Conservation (phyloP, 2,888 invertebrate species). For the Hypena proboscidalis region DNA sequence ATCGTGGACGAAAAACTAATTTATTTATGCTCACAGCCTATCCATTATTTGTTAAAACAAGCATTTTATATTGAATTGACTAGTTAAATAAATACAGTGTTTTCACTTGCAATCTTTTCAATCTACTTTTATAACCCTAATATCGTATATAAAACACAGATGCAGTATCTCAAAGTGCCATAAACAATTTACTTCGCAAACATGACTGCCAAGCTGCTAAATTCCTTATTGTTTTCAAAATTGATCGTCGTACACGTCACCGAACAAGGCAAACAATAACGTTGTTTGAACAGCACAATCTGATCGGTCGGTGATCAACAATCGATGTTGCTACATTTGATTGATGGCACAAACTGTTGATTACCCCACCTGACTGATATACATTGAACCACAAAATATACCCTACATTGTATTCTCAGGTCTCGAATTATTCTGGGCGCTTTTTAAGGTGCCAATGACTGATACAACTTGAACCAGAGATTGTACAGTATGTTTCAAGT, state of each 20-base stretch:
- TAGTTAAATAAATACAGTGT: too few species aligned
- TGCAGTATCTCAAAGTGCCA: too few species aligned
- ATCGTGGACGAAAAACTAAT: too few species aligned
- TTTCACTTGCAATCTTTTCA: too few species aligned
- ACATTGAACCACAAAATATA: slow-evolving; percentile 13
- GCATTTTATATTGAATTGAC: too few species aligned
- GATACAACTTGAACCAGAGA: not conserved
- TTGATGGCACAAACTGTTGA: slow-evolving; percentile 44
- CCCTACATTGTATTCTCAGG: not conserved
- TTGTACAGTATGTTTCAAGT: not conserved
- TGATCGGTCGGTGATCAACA: slow-evolving; percentile 27
- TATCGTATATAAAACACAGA: too few species aligned
- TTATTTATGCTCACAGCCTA: too few species aligned
- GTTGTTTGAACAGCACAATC: slow-evolving; percentile 28
- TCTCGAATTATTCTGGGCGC: slow-evolving; percentile 18
- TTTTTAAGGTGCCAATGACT: slow-evolving; percentile 21
- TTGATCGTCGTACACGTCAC: slow-evolving; percentile 22
- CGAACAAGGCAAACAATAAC: slow-evolving; percentile 41
- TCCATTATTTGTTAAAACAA: too few species aligned
- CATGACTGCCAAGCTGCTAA: slow-evolving; percentile 12
- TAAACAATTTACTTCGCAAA: too few species aligned
- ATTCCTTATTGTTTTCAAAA: slow-evolving; percentile 16
- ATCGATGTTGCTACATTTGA: slow-evolving; percentile 32
- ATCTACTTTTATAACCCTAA: too few species aligned
- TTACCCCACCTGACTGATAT: slow-evolving; percentile 29